These are phyloP conservation scores for Rousettus madagascariensis DNA, from an alignment of 2,797 vertebrate genomes.

Conservation along the genomic window DNA sequence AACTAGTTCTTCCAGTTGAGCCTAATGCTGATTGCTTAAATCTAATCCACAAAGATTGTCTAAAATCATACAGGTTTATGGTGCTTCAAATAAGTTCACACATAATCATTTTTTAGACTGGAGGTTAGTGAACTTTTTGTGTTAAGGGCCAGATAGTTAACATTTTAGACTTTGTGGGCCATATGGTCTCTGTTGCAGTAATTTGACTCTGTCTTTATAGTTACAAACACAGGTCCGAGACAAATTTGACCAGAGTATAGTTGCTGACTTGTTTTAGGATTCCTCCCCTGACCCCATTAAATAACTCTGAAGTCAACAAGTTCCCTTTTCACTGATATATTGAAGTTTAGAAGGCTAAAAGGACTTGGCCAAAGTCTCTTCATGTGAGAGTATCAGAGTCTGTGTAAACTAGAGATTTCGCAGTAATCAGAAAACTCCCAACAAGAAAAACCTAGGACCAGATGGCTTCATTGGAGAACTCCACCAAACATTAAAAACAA, in stretches of 20 bases:
- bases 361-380: neutral
- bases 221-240: neutral
- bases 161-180: neutral
- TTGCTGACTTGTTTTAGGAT: neutral
- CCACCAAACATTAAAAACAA: neutral
- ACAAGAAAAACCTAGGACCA: neutral
- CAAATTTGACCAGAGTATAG: neutral
- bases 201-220: neutral
- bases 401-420: neutral
- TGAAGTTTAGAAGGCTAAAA: neutral
- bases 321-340: neutral
- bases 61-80: neutral
- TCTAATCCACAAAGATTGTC: neutral
- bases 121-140: neutral
- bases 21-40: neutral
- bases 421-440: neutral
- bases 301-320: neutral
- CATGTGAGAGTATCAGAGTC: neutral
- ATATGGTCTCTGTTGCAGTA: neutral
- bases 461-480: neutral
- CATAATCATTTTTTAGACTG: neutral
- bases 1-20: conserved; percentile 10
- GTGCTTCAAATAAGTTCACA: neutral
- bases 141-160: neutral
- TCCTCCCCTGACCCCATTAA: neutral